phyloP scores from a whole-genome alignment of 2,797 vertebrate genomes.

The Masticophis lateralis region DNA sequence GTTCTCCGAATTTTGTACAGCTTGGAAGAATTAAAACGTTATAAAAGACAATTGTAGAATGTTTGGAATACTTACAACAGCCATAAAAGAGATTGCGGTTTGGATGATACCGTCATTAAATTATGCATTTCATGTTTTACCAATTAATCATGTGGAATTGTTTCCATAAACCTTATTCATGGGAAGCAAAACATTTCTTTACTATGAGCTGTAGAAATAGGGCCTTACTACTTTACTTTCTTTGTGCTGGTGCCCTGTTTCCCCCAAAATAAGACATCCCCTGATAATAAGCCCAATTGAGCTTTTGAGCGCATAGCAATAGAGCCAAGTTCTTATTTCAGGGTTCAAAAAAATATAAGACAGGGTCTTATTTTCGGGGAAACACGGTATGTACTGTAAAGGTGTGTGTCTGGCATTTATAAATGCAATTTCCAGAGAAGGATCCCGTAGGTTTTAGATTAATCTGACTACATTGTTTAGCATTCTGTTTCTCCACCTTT shows the following conservation, averaged over 20 bases:
- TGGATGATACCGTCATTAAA: background rate
- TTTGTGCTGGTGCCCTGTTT: constrained; percentile 4
- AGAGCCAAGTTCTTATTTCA: no score
- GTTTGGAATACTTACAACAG: background rate
- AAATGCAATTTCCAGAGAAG: background rate
- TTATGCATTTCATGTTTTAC: background rate
- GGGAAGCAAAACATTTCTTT: background rate
- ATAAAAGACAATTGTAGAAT: background rate
- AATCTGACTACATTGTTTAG: background rate
- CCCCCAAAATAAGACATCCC: no score
- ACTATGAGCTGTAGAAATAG: background rate
- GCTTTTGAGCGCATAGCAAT: no score
- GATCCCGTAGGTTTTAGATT: background rate
- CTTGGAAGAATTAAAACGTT: background rate
- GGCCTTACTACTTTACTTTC: background rate
- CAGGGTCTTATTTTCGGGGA: no score
- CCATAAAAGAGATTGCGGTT: background rate
- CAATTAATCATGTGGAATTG: background rate
- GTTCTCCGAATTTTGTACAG: background rate
- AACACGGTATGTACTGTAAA: background rate
- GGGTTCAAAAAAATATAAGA: no score
- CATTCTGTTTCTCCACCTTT: constrained; percentile 13
- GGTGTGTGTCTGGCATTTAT: background rate
- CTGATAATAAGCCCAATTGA: no score
- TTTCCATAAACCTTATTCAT: background rate